Base-by-base conservation (phyloP, 2,888 invertebrate species). In the Lampropteryx suffumata region DNA sequence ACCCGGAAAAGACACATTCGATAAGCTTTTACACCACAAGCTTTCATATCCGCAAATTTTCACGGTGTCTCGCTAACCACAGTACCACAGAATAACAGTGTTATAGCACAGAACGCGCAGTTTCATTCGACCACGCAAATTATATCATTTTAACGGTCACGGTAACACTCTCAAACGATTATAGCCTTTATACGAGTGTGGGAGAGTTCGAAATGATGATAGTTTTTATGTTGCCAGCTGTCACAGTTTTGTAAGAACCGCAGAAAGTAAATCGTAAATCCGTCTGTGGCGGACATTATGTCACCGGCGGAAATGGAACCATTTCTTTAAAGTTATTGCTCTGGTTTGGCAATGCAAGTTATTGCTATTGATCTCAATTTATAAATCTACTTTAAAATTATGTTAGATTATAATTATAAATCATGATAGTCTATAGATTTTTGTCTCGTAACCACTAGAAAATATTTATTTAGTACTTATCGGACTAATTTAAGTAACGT, bases 181-280 rank as follows among this genome's bases (percentile, higher is more conserved):
- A 46, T 36, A 32, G 61, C 67, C 42, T 43, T 62, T 65, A 55
- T 14, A 1, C 10, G 3, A 2, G 1, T 10, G 7, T 0, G 5
- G 41, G 62, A 68, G 37, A 62, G 61, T 17, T 17, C 28, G 50
- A 14, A 58, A 46, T 55, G 3, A 26, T 11, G 13, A 9, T 52
- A 30, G 11, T 41, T 29, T 48, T 62, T 33, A 12, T 28, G 46
- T 46, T 53, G 53, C 59, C 54, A 50, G 59, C 56, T 55, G 59
- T 61, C 57, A 50, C 55, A 69, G 61, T 73, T 75, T 73, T 75
- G 72, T 73, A 67, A 74, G 77, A 75, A 76, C 77, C 72, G 62
- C 79, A 70, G 69, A 78, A 72, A 77, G 75, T 75, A 78, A 78
- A 75, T 76, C 76, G 72, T 78, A 76, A 77, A 79, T 75, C 70